These are phyloP conservation scores for Stenopsyche tienmushanensis DNA, from an alignment of 1,140 invertebrate genomes.

Conservation along the genomic window DNA sequence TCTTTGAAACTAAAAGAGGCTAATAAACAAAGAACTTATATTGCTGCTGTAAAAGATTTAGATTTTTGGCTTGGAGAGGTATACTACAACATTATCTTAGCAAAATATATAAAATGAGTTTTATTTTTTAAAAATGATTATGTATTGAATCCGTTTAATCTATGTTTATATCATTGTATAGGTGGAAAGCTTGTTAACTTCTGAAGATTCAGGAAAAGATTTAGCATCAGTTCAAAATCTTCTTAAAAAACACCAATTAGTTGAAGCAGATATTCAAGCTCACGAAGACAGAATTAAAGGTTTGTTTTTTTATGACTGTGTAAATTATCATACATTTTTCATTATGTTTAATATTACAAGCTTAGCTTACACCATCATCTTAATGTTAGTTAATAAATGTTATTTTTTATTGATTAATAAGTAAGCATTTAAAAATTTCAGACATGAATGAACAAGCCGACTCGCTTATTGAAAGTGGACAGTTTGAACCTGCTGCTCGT, in stretches of 20 bases:
- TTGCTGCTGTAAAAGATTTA: conserved; percentile 98
- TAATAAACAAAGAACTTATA: conserved; percentile 97
- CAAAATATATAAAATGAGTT: background rate
- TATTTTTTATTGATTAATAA: background rate
- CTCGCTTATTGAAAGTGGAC: conserved; percentile 89
- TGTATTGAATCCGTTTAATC: background rate
- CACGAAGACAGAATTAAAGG: conserved; percentile 95
- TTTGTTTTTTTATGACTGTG: conserved; percentile 38
- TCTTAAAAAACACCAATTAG: conserved; percentile 98
- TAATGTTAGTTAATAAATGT: no score
- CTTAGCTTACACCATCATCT: no score
- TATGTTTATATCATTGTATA: conserved; percentile 28
- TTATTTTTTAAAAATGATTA: background rate
- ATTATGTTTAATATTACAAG: no score
- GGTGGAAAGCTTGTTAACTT: conserved; percentile 93
- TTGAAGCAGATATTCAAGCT: conserved; percentile 95
- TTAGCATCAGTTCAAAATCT: conserved; percentile 98
- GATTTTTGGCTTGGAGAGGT: conserved; percentile 99
- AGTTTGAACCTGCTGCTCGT: conserved; percentile 88
- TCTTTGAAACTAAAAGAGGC: conserved; percentile 97
- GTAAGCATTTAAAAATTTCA: conserved; percentile 43
- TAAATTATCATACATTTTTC: conserved; percentile 4
- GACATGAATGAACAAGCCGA: conserved; percentile 94
- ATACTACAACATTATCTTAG: conserved; percentile 2
- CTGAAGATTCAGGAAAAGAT: conserved; percentile 98